Evolutionary conservation across 2,797 vertebrate species (phyloP), one percentile per base, ranked within the genome.

Genomic region (Argentina silus): DNA sequence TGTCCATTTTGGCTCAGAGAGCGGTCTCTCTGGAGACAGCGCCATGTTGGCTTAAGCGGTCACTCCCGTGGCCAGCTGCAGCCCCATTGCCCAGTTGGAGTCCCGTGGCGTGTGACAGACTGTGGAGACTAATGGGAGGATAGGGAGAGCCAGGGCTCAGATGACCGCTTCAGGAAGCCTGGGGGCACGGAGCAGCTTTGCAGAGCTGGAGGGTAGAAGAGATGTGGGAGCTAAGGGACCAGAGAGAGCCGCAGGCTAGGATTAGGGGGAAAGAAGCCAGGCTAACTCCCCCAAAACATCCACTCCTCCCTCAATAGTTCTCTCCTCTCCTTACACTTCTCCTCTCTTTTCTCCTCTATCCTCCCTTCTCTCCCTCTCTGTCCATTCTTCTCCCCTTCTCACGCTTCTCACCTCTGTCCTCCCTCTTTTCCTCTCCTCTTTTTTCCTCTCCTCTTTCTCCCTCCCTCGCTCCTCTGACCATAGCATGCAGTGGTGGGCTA

Each of bases 91-190:
- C 74, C 75, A 76, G 73, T 79, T 74, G 70, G 67, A 67, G 61
- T 67, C 77, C 80, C 62, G 59, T 65, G 43, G 76, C 73, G 76
- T 72, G 66, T 73, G 73, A 72, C 81, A 83, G 83, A 81, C 76
- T 79, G 82, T 78, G 77, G 82, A 78, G 78, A 80, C 81, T 82
- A 73, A 77, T 67, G 53, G 73, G 50, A 67, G 78, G 74, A 74
- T 69, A 78, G 72, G 77, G 79, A 75, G 70, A 65, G 50, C 23
- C 42, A 57, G 50, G 66, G 67, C 74, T 69, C 69, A 75, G 78
- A 75, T 82, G 78, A 80, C 69, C 84, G 19, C 21, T 42, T 42
- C 27, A 53, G n/a, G 11, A 19, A 27, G 36, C 36, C 36, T 10
- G 15, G 51, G 48, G 45, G 47, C 21, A 45, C 23, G 15, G 27